Evolutionary conservation across 2,888 invertebrate species (phyloP), one percentile per base, ranked within the genome.

Genomic region (Empis livida): DNA sequence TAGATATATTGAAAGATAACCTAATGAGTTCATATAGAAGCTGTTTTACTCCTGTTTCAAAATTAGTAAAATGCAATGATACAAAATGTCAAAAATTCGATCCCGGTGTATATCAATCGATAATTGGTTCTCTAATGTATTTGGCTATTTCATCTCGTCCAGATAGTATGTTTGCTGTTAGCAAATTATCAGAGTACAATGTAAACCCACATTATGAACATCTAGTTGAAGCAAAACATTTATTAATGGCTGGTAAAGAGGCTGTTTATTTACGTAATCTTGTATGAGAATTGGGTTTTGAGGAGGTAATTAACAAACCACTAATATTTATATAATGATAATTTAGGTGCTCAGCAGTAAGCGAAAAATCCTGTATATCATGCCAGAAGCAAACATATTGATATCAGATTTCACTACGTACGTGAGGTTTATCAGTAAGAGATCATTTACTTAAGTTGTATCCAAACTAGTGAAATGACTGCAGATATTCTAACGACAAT

Each of bases 171-270:
- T 43, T 43, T 16, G 43, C 44, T 9, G 46, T 49, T 2, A 35
- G 20, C 16, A 51, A 47, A 20, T 38, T 48, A 20, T 46, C 56
- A 1, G 55, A 59, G 23, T 49, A 42, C 6, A 59, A 54, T 20
- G 50, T 20, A 1, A 46, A 56, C 42, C 55, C 57, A 10, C 54
- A 57, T 45, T 13, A 15, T 2, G 57, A 57, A 35, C 55, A 56
- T 42, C 35, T 54, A 43, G 42, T 42, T 4, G 55, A 49, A 13
- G 52, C 51, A 13, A 54, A 53, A 35, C 55, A 52, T 39, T 27
- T 57, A 23, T 37, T 57, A 14, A 48, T 30, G 17, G 45, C 47
- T 8, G 40, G 43, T 11, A 45, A 45, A 39, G 45, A 50, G 47
- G 47, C 43, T 15, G 45, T 50, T 27, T 50, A 47, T 31, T 37